These are phyloP conservation scores for Mimumesa dahlbomi DNA, from an alignment of 2,888 invertebrate genomes.

Conservation along the genomic window DNA sequence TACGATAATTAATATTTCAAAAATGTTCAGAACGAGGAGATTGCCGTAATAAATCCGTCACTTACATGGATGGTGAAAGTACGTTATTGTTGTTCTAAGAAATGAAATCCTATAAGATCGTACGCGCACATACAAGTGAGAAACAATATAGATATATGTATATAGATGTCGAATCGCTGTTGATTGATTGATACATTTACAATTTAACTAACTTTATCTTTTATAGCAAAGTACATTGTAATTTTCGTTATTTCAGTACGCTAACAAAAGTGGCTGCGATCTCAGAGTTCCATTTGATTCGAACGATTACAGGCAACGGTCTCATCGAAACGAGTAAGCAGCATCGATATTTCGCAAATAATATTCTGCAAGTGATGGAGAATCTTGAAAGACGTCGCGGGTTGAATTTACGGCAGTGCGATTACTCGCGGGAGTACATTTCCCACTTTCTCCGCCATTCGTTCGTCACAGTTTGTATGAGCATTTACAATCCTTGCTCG, in stretches of 20 bases:
- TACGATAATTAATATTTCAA: no score
- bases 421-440: slow-evolving; percentile 58
- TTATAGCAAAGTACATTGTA: no score
- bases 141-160: no score
- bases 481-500: slow-evolving; percentile 37
- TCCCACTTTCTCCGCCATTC: slow-evolving; percentile 67
- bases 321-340: background rate
- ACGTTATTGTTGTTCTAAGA: slow-evolving; percentile 18
- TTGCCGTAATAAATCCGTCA: slow-evolving; percentile 24
- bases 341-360: background rate
- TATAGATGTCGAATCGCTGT: background rate
- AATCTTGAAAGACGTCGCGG: slow-evolving; percentile 9
- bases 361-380: background rate
- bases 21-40: background rate
- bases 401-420: slow-evolving; percentile 25
- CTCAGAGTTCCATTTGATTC: no score
- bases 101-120: slow-evolving; percentile 4
- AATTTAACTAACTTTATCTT: background rate
- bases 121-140: no score
- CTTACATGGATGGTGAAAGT: slow-evolving; percentile 25
- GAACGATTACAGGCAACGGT: no score
- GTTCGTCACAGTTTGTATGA: slow-evolving; percentile 25
- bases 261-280: no score
- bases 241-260: no score
- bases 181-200: background rate